A percentile compares a stretch with the other conserved stretches of the same genome.
Conservation (phyloP, 1,140 invertebrate species). For the Trichoplusia ni region DNA sequence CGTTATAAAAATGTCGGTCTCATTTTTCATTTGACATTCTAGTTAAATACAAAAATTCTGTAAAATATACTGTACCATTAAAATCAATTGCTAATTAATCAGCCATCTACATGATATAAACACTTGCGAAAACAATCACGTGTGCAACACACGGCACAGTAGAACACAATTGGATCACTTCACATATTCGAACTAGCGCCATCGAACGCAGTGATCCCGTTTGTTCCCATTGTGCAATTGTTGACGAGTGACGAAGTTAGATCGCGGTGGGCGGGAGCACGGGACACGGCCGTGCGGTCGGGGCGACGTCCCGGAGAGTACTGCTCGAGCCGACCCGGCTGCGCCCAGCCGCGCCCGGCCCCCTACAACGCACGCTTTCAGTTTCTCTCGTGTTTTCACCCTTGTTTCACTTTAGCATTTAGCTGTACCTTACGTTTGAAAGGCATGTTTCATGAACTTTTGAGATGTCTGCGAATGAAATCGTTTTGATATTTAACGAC, state of each 20-base stretch:
- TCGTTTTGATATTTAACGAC: too few relatives aligned
- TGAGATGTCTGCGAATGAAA: not conserved
- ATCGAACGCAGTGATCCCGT: constrained; percentile 45
- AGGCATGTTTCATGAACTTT: not conserved
- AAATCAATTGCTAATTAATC: not conserved
- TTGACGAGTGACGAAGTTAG: constrained; percentile 60
- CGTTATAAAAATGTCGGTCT: too few relatives aligned
- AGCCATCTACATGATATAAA: constrained; percentile 14
- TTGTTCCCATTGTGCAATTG: constrained; percentile 47
- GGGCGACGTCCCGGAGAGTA: constrained; percentile 55
- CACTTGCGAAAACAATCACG: not conserved
- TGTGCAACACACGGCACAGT: constrained; percentile 14
- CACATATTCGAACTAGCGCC: constrained; percentile 49
- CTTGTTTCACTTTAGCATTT: constrained; percentile 46
- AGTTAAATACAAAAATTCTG: not conserved
- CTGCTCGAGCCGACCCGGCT: constrained; percentile 40
- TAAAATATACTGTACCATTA: constrained; percentile 2
- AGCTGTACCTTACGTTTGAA: not conserved
- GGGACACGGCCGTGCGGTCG: constrained; percentile 31
- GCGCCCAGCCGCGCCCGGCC: constrained; percentile 43
- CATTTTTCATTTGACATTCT: too few relatives aligned
- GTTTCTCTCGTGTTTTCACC: constrained; percentile 43
- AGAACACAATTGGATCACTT: constrained; percentile 44
- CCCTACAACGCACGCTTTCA: constrained; percentile 25
- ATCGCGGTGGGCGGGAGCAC: constrained; percentile 32